These are phyloP conservation scores for Tuta absoluta DNA, from an alignment of 2,888 invertebrate species.

Conservation along the genomic window DNA sequence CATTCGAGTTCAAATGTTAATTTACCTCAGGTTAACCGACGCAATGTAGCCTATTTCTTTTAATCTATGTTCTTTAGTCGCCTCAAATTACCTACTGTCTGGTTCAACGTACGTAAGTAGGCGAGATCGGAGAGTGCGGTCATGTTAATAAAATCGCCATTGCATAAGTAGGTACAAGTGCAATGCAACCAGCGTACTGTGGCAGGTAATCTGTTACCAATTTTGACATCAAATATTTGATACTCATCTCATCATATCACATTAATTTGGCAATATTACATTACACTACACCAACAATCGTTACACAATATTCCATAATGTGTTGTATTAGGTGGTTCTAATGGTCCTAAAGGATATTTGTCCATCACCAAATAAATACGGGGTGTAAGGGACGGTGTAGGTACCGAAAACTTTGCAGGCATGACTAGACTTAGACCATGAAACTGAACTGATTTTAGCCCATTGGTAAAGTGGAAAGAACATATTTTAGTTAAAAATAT, in stretches of 20 bases:
- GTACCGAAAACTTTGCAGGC: too few species aligned
- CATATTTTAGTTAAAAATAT: too few species aligned
- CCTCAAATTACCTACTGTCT: constrained; percentile 22
- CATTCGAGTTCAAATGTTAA: constrained; percentile 33
- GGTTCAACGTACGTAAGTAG: constrained; percentile 16
- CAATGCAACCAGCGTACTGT: constrained; percentile 2
- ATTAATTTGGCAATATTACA: too few species aligned
- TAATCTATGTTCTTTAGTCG: constrained; percentile 27
- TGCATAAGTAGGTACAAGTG: constrained; percentile 6
- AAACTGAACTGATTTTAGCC: too few species aligned
- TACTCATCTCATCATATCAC: not conserved
- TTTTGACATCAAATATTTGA: constrained; percentile 15
- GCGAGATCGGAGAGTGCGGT: constrained; percentile 1
- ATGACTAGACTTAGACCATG: too few species aligned
- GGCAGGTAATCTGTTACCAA: constrained; percentile 16
- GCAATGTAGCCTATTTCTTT: constrained; percentile 30
- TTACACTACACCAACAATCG: not conserved
- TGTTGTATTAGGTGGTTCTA: too few species aligned
- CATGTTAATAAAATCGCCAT: constrained; percentile 2
- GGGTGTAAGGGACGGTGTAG: too few species aligned
- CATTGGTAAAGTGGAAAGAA: too few species aligned
- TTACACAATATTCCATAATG: too few species aligned
- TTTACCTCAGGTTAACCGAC: constrained; percentile 29
- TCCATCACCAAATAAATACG: too few species aligned
- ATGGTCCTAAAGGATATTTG: too few species aligned